These are phyloP conservation scores for Pseudomyrmex gracilis DNA, from an alignment of 1,140 invertebrate species.

Conservation along the genomic window DNA sequence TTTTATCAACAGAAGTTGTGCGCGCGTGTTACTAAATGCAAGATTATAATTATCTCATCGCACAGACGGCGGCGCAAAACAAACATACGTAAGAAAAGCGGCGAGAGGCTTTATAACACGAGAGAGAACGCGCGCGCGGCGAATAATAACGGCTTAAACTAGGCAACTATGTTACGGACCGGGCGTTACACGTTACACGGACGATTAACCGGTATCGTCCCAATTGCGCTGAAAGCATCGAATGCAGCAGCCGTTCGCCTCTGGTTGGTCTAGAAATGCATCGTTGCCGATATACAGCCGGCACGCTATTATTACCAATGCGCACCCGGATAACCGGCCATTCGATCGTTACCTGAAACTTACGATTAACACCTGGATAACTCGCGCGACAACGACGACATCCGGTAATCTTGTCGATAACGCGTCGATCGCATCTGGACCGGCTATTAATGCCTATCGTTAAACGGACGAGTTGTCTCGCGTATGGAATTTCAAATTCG, in stretches of 20 bases:
- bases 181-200: conserved; percentile 19
- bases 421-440: background rate
- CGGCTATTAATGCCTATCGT: conserved; percentile 25
- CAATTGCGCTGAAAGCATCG: conserved; percentile 40
- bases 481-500: background rate
- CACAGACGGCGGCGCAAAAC: conserved; percentile 16
- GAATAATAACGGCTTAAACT: conserved; percentile 2
- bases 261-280: conserved; percentile 12
- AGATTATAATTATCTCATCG: conserved; percentile 40
- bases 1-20: background rate
- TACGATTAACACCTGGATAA: conserved; percentile 28
- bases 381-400: background rate
- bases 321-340: conserved; percentile 9
- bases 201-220: conserved; percentile 42
- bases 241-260: background rate
- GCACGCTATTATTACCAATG: conserved; percentile 26
- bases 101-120: background rate
- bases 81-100: conserved; percentile 9
- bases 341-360: conserved; percentile 41
- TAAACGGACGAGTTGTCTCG: background rate
- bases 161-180: background rate
- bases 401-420: conserved; percentile 5
- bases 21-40: background rate
- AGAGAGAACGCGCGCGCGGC: background rate
- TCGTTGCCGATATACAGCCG: background rate